Evolutionary conservation across 2,888 invertebrate genomes (phyloP).

Genomic region (Dichetophora obliterata): DNA sequence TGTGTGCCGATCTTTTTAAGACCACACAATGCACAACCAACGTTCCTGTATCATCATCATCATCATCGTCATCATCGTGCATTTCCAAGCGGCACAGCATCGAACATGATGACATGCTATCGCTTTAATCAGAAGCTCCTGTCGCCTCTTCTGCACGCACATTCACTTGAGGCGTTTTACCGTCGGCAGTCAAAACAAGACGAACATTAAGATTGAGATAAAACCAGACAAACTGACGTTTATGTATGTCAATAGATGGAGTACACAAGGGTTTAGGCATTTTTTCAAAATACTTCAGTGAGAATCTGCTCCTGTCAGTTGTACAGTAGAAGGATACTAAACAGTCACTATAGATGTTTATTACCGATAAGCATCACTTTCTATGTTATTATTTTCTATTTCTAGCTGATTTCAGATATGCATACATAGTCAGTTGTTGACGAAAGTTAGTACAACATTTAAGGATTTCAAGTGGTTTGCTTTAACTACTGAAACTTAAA

Average conservation of each 20-base stretch:
- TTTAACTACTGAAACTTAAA: too few species aligned
- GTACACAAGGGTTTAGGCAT: not conserved
- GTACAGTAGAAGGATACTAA: too few species aligned
- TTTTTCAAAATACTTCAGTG: not conserved
- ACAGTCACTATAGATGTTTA: not conserved
- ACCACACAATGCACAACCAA: constrained; percentile 25
- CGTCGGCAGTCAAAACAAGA: constrained; percentile 34
- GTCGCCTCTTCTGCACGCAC: constrained; percentile 29
- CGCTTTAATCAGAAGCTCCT: constrained; percentile 22
- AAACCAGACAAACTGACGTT: constrained; percentile 9
- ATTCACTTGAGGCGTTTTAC: constrained; percentile 25
- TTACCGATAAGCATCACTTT: not conserved
- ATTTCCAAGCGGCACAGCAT: constrained; percentile 1
- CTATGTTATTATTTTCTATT: not conserved
- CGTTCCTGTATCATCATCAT: not conserved
- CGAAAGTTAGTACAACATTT: not conserved
- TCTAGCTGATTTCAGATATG: not conserved
- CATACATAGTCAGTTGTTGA: too few species aligned
- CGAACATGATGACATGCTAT: constrained; percentile 8
- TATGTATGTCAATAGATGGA: constrained; percentile 10
- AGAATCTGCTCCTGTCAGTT: too few species aligned
- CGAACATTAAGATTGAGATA: constrained; percentile 36
- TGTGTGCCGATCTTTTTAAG: not conserved
- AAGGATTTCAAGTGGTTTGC: too few species aligned
- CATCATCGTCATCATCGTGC: too few species aligned